Evolutionary conservation across 2,113 vertebrate genomes (phyloP).

Genomic region (Callithrix jacchus): DNA sequence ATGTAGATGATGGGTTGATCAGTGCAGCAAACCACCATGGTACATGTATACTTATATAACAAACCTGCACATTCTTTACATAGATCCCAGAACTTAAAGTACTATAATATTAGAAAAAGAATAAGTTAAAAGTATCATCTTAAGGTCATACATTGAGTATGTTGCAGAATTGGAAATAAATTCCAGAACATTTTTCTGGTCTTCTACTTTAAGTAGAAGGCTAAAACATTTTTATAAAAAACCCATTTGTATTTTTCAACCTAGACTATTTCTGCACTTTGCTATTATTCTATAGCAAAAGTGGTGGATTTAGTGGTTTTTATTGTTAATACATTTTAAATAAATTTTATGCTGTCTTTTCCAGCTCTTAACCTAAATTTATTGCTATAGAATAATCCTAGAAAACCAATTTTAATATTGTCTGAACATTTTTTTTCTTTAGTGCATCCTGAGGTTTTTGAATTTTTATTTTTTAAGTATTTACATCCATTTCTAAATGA

Average conservation of each 20-base stretch:
- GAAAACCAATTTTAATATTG: constrained; percentile 37
- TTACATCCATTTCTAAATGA: background rate
- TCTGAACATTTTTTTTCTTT: background rate
- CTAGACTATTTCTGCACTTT: background rate
- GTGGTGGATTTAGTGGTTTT: background rate
- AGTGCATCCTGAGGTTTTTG: background rate
- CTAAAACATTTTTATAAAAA: background rate
- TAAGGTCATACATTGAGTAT: background rate
- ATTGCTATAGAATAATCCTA: background rate
- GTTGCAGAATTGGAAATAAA: background rate
- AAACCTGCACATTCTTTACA: too few relatives aligned
- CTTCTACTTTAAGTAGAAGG: background rate
- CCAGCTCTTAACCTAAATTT: background rate
- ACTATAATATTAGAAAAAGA: background rate
- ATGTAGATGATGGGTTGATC: too few relatives aligned
- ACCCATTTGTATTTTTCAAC: background rate
- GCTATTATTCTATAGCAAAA: background rate
- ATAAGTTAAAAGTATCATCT: background rate
- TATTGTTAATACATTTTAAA: background rate
- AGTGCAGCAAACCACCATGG: too few relatives aligned
- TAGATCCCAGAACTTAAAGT: too few relatives aligned
- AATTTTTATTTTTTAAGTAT: background rate
- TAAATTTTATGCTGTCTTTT: background rate
- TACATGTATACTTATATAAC: too few relatives aligned
- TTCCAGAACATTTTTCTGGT: background rate